phyloP scores from a whole-genome alignment of 2,113 vertebrate genomes.

The Harpagus bidentatus region DNA sequence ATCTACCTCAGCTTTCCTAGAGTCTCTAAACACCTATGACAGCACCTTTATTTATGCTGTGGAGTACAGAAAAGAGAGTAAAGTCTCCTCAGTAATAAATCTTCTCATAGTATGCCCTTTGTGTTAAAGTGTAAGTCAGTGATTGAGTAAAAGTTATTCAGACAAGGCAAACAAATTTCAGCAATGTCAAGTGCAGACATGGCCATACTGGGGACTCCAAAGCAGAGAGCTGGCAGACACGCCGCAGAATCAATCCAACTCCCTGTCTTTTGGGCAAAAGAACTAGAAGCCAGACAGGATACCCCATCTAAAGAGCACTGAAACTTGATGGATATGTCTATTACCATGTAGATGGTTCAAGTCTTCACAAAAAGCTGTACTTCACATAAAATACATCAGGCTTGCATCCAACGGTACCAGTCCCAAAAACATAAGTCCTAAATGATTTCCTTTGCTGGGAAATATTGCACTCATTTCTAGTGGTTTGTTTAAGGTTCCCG shows the following conservation, averaged over 20 bases:
- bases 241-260: background rate
- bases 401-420: background rate
- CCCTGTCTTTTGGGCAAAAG: background rate
- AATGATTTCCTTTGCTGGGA: background rate
- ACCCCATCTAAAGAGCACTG: background rate
- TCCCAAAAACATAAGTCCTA: background rate
- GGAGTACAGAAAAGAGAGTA: background rate
- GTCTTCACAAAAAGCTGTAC: background rate
- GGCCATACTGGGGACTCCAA: background rate
- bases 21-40: background rate
- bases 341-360: background rate
- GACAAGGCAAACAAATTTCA: background rate
- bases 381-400: background rate
- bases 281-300: background rate
- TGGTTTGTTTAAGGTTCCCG: background rate
- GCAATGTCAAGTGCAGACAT: background rate
- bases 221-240: background rate
- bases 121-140: background rate
- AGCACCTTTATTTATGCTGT: background rate
- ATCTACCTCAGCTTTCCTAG: background rate
- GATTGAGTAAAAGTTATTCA: background rate
- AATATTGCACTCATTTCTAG: background rate
- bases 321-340: background rate
- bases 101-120: background rate
- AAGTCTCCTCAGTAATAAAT: background rate